Conservation (phyloP, 2,888 invertebrate genomes). For the Apamea crenata region DNA sequence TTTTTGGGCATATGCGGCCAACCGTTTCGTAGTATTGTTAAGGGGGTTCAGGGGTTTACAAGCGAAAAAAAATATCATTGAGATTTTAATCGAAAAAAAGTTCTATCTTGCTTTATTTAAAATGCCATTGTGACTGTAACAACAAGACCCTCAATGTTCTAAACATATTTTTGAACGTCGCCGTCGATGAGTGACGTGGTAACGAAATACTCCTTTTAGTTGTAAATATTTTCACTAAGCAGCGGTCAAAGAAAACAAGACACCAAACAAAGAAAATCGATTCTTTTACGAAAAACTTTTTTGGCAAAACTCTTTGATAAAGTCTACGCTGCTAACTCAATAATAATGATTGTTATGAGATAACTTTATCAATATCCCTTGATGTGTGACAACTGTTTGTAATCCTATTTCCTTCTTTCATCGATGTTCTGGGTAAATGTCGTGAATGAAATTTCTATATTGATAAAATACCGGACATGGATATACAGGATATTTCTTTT, state of each 20-base stretch:
- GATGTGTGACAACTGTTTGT: conserved; percentile 42
- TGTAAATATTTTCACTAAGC: background rate
- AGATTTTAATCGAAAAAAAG: background rate
- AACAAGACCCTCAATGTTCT: background rate
- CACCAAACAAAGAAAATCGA: background rate
- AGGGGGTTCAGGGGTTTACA: background rate
- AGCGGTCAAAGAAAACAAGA: background rate
- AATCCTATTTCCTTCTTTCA: conserved; percentile 15
- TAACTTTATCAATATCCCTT: conserved; percentile 35
- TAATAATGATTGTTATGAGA: conserved; percentile 49
- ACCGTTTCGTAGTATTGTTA: background rate
- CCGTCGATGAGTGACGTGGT: no score
- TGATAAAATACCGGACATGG: background rate
- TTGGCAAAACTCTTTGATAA: conserved; percentile 12
- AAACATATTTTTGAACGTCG: background rate
- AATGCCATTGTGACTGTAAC: background rate
- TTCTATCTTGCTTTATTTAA: background rate
- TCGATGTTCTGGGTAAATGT: background rate
- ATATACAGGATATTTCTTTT: background rate
- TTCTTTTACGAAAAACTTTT: background rate
- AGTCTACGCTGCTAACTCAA: conserved; percentile 33
- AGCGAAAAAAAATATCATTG: background rate
- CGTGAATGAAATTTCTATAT: background rate
- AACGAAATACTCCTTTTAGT: background rate
- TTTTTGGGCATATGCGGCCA: background rate